A percentile compares a stretch with the other conserved stretches of the same genome.
Evolutionary conservation across 2,888 invertebrate genomes (phyloP).

Genomic region (Poecilobothrus nobilitatus): DNA sequence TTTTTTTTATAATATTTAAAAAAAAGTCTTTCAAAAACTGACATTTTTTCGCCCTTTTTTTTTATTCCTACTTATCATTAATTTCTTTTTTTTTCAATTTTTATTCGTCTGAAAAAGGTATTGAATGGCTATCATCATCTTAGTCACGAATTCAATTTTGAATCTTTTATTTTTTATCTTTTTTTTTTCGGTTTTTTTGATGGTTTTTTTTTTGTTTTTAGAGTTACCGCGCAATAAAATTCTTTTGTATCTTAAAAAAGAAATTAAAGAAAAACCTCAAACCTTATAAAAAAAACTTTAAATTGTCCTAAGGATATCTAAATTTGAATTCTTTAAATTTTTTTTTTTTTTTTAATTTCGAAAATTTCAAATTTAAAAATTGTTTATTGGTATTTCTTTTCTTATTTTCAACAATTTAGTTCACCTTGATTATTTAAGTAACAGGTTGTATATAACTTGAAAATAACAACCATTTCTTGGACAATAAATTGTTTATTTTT

Average conservation of each 20-base stretch:
- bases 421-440: not conserved
- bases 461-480: not conserved
- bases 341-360: too few species aligned
- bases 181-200: not conserved
- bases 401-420: not conserved
- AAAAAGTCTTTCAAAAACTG: not conserved
- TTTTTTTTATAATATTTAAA: too few species aligned
- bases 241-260: too few species aligned
- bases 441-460: not conserved
- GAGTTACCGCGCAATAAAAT: not conserved
- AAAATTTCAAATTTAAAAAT: not conserved
- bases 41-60: not conserved
- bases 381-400: not conserved
- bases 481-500: not conserved
- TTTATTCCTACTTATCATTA: too few species aligned
- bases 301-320: too few species aligned
- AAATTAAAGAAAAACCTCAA: too few species aligned
- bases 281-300: too few species aligned
- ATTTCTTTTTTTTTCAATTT: too few species aligned
- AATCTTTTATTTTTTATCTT: not conserved
- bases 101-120: not conserved
- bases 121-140: conserved; percentile 1
- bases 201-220: not conserved
- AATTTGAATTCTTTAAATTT: too few species aligned
- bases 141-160: not conserved